A percentile compares a stretch with the other conserved stretches of the same genome.
phyloP scores from a whole-genome alignment of 2,113 vertebrate genomes.

The Alosa alosa region DNA sequence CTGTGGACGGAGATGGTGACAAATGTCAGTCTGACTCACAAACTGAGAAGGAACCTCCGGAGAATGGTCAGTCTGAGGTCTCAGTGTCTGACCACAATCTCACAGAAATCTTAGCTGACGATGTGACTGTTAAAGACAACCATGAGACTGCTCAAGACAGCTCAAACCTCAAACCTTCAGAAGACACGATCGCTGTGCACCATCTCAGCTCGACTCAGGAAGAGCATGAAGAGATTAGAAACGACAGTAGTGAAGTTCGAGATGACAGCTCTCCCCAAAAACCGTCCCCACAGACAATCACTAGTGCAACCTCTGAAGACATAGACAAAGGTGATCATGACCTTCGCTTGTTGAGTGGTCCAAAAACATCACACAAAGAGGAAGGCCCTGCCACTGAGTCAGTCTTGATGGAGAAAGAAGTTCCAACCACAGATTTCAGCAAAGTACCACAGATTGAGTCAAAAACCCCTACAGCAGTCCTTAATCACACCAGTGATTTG shows the following conservation, averaged over 20 bases:
- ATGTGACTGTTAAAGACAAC: neutral
- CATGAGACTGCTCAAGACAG: neutral
- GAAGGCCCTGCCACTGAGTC: neutral
- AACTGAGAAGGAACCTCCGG: neutral
- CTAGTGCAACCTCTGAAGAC: neutral
- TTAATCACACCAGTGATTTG: neutral
- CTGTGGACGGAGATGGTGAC: neutral
- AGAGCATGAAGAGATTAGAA: neutral
- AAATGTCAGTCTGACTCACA: neutral
- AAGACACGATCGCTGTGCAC: neutral
- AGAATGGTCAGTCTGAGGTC: neutral
- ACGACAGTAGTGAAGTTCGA: neutral
- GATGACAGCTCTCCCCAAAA: neutral
- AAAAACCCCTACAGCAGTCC: neutral
- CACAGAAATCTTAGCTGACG: neutral
- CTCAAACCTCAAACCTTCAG: neutral
- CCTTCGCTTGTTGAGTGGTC: neutral
- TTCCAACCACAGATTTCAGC: neutral
- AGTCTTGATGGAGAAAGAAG: neutral
- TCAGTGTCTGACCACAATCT: neutral
- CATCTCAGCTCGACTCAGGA: neutral
- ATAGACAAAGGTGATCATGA: neutral
- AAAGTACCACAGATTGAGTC: neutral
- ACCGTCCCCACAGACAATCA: neutral
- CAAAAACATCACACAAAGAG: neutral